Evolutionary conservation across 2,113 vertebrate species (phyloP).

Genomic region (Hippocampus barbouri): DNA sequence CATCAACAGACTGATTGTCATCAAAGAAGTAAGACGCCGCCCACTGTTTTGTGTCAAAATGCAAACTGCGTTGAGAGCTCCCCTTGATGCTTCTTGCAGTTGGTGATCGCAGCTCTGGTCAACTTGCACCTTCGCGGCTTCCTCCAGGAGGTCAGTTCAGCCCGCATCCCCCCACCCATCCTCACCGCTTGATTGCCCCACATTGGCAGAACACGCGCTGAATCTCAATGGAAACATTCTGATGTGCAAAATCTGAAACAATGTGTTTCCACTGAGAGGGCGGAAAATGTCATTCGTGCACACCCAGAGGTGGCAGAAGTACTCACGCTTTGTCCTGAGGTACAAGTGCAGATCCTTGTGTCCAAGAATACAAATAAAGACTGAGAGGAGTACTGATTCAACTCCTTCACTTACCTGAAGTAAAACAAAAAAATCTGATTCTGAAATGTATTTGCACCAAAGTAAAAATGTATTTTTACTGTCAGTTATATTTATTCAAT

Average conservation of each 20-base stretch:
- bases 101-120: slow-evolving; percentile 73
- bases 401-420: no score
- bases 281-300: slow-evolving; percentile 46
- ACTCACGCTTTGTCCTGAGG: not conserved
- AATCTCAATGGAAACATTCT: slow-evolving; percentile 25
- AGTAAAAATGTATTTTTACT: no score
- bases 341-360: no score
- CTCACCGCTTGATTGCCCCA: slow-evolving; percentile 7
- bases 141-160: slow-evolving; percentile 74
- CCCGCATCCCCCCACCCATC: not conserved
- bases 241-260: slow-evolving; percentile 23
- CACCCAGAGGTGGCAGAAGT: not conserved
- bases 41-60: not conserved
- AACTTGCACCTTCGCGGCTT: slow-evolving; percentile 72
- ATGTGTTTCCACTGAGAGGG: slow-evolving; percentile 43
- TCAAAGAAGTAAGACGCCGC: slow-evolving; percentile 68
- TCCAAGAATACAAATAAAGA: no score
- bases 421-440: not conserved
- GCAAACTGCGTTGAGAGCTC: not conserved
- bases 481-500: no score
- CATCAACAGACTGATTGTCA: slow-evolving; percentile 75
- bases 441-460: not conserved
- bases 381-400: no score
- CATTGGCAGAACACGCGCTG: slow-evolving; percentile 15
- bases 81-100: slow-evolving; percentile 51